phyloP scores from a whole-genome alignment of 2,888 invertebrate species.

The Candidula unifasciata region DNA sequence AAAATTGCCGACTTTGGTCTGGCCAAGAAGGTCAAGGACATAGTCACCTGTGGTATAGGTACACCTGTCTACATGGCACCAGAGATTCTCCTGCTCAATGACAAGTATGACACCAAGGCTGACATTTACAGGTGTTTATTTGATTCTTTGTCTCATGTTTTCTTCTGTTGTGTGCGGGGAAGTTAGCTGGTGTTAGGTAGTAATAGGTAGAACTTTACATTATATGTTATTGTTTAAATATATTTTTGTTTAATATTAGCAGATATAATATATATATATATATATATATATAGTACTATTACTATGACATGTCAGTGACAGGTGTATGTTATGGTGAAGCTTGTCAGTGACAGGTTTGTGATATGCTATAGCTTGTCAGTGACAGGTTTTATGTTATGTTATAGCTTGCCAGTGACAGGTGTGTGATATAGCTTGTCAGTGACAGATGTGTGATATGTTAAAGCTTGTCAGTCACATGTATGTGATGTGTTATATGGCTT shows the following conservation, averaged over 20 bases:
- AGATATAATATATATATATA: not conserved
- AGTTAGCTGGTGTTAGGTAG: too few species aligned
- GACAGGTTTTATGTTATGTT: not conserved
- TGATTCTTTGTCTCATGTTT: not conserved
- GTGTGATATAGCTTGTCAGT: not conserved
- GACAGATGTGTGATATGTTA: not conserved
- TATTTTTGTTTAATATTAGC: too few species aligned
- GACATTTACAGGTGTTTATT: constrained; percentile 64
- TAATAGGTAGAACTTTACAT: too few species aligned
- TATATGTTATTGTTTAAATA: not conserved
- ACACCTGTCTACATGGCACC: constrained; percentile 74
- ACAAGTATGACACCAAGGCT: constrained; percentile 62
- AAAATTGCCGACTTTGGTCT: constrained; percentile 73
- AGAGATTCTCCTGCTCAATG: constrained; percentile 66
- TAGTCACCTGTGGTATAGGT: constrained; percentile 68
- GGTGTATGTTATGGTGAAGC: not conserved
- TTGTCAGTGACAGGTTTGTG: not conserved
- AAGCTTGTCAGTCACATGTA: too few species aligned
- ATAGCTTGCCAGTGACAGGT: not conserved
- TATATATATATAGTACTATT: not conserved
- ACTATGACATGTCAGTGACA: not conserved
- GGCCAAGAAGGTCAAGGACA: constrained; percentile 65
- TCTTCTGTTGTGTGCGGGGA: too few species aligned
- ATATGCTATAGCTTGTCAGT: not conserved
- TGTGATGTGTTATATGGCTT: too few species aligned